phyloP scores from a whole-genome alignment of 2,113 vertebrate species.

The Rafetus swinhoei region DNA sequence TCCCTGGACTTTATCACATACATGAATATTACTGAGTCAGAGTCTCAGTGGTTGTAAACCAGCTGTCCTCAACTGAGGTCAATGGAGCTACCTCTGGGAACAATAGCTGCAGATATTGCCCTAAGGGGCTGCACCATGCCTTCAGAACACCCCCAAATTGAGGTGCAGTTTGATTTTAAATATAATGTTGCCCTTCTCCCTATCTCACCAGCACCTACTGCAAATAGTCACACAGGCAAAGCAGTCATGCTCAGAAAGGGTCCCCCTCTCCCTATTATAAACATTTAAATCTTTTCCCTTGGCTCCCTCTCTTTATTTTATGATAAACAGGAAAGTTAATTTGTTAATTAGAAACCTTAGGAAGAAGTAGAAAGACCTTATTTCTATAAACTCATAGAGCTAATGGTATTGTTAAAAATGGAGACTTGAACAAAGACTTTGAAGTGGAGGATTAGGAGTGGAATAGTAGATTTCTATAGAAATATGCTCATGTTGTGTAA shows the following conservation, averaged over 20 bases:
- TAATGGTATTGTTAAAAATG: background rate
- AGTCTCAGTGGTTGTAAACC: background rate
- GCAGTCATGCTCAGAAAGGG: background rate
- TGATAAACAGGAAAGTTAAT: background rate
- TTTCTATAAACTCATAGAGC: background rate
- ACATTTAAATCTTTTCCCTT: background rate
- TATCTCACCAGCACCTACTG: background rate
- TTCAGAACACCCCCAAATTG: background rate
- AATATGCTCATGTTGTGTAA: rapidly evolving
- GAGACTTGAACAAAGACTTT: background rate
- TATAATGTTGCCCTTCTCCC: background rate
- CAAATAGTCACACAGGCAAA: background rate
- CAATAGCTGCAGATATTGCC: background rate
- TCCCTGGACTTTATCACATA: background rate
- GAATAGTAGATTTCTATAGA: background rate
- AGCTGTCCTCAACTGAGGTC: background rate
- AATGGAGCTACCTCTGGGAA: background rate
- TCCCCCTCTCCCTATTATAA: background rate
- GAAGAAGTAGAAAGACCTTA: background rate
- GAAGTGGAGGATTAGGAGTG: background rate
- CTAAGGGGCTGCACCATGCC: background rate
- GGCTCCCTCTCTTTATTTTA: background rate
- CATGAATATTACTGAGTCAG: background rate
- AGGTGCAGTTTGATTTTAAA: background rate
- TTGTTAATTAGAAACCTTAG: background rate